These are phyloP conservation scores for Apogon hyalosoma DNA, from an alignment of 2,797 vertebrate genomes.

Conservation along the genomic window DNA sequence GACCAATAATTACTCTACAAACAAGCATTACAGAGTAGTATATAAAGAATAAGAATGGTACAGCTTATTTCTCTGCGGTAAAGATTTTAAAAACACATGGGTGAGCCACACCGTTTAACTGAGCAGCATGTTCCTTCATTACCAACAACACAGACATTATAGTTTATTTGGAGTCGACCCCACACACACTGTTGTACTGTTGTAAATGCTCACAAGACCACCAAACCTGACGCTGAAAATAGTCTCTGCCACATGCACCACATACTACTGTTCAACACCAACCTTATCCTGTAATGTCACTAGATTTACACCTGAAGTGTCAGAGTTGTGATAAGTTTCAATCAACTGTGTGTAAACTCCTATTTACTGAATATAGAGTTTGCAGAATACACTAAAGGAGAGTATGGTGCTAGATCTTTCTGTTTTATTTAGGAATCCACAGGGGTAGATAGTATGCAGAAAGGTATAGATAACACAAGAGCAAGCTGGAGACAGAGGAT, in stretches of 20 bases:
- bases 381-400: background rate
- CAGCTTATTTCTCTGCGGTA: too few species aligned
- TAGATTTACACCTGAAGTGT: background rate
- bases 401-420: background rate
- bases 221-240: constrained; percentile 2
- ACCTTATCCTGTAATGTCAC: background rate
- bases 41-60: too few species aligned
- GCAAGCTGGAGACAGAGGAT: constrained; percentile 28
- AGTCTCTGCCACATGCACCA: background rate
- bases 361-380: background rate
- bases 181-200: too few species aligned
- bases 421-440: constrained; percentile 9
- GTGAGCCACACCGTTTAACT: too few species aligned
- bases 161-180: too few species aligned
- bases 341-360: background rate
- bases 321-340: background rate
- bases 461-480: constrained; percentile 43
- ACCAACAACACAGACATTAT: too few species aligned
- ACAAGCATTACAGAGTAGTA: too few species aligned
- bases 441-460: constrained; percentile 30
- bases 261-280: background rate
- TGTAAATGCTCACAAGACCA: constrained; percentile 5
- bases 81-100: too few species aligned
- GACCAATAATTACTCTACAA: background rate
- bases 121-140: too few species aligned